Conservation (phyloP, 2,888 invertebrate genomes). For the Dicyrtoma fusca region DNA sequence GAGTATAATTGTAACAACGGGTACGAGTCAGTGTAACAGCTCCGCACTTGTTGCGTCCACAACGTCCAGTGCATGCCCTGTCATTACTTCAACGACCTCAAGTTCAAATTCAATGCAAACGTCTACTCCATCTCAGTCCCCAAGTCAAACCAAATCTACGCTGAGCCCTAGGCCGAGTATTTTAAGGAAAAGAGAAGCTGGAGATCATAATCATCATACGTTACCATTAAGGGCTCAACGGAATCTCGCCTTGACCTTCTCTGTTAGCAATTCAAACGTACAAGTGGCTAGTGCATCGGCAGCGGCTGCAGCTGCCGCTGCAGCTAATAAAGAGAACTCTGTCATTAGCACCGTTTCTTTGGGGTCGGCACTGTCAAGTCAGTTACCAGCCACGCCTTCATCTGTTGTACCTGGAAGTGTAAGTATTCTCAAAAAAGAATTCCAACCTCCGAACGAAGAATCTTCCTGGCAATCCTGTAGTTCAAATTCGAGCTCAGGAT, state of each 20-base stretch:
- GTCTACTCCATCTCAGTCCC: constrained; percentile 56
- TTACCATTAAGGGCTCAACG: constrained; percentile 68
- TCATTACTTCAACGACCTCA: constrained; percentile 40
- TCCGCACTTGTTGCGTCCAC: constrained; percentile 34
- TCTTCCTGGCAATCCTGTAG: constrained; percentile 56
- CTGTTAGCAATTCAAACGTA: constrained; percentile 58
- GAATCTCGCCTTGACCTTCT: constrained; percentile 64
- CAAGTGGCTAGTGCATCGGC: constrained; percentile 42
- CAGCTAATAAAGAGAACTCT: constrained; percentile 53
- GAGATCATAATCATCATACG: constrained; percentile 54
- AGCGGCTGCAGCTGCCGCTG: constrained; percentile 45
- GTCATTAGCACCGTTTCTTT: constrained; percentile 6
- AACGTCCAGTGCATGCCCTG: constrained; percentile 42
- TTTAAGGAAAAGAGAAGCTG: constrained; percentile 76
- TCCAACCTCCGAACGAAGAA: constrained; percentile 56
- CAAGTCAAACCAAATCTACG: constrained; percentile 64
- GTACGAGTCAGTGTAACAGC: constrained; percentile 26
- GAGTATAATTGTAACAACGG: constrained; percentile 39
- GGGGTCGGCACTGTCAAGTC: not conserved
- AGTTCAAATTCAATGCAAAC: constrained; percentile 49
- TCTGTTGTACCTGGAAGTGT: constrained; percentile 32
- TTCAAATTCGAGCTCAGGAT: constrained; percentile 66
- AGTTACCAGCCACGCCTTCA: constrained; percentile 18
- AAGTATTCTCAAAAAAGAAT: constrained; percentile 55
- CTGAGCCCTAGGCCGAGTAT: constrained; percentile 75